A percentile compares a stretch with the other conserved stretches of the same genome.
Conservation (phyloP, 1,140 invertebrate genomes). For the Atta texana region DNA sequence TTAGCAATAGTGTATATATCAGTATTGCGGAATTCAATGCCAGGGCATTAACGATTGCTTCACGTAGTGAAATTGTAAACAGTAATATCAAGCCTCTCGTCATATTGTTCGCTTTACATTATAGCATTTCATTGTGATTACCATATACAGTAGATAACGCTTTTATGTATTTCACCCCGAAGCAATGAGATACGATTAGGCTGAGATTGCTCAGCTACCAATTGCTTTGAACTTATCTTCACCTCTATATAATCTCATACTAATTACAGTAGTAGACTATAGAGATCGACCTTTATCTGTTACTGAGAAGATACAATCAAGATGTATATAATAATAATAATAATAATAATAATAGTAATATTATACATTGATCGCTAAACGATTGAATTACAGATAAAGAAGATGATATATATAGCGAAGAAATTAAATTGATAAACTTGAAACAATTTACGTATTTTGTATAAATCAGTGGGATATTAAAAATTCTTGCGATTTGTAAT, state of each 20-base stretch:
- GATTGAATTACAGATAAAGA: constrained; percentile 14
- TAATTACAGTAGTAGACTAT: constrained; percentile 12
- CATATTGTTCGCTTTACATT: constrained; percentile 21
- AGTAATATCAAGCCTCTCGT: not conserved
- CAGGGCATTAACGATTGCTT: not conserved
- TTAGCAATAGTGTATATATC: not conserved
- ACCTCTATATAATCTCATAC: constrained; percentile 15
- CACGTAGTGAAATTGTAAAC: not conserved
- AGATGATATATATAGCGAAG: not conserved
- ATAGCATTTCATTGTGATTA: constrained; percentile 40
- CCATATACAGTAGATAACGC: constrained; percentile 48
- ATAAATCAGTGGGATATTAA: constrained; percentile 1
- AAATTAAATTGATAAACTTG: constrained; percentile 10
- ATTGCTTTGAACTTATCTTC: constrained; percentile 56
- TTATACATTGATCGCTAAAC: constrained; percentile 2
- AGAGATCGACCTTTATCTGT: constrained; percentile 17
- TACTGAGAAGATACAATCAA: constrained; percentile 13
- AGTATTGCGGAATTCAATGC: not conserved
- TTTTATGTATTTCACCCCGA: constrained; percentile 49
- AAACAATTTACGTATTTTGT: constrained; percentile 10
- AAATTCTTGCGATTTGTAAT: not conserved
- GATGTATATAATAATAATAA: not conserved
- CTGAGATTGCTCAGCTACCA: constrained; percentile 53
- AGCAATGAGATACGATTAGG: constrained; percentile 31
- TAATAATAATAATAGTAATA: not conserved